Percentiles rank a stretch among this genome's conserved stretches.
Conservation (phyloP, 2,888 invertebrate genomes). For the Reticulitermes lucifugus region DNA sequence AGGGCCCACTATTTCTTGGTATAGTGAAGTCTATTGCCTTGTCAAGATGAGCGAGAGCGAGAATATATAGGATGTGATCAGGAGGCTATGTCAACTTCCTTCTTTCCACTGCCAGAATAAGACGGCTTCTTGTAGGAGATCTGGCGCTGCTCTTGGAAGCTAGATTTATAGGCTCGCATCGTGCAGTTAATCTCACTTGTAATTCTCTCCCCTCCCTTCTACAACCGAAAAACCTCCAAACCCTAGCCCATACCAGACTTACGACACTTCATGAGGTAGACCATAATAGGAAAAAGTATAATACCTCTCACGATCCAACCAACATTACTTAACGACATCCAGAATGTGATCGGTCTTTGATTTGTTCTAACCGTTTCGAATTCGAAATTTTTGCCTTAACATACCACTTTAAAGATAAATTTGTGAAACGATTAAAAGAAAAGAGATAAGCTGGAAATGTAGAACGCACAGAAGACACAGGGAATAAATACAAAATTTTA, state of each 20-base stretch:
- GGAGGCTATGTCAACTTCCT: constrained; percentile 30
- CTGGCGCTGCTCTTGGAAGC: constrained; percentile 34
- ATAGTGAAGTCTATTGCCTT: constrained; percentile 8
- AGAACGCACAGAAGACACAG: no score
- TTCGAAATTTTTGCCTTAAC: no score
- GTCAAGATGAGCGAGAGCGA: constrained; percentile 8
- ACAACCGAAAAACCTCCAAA: background rate
- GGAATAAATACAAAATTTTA: no score
- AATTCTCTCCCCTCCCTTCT: background rate
- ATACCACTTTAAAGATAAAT: no score
- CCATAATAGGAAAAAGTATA: background rate
- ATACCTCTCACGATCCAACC: background rate
- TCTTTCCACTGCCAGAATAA: background rate
- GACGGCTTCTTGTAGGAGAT: background rate
- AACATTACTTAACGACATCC: no score
- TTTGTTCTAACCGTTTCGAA: no score
- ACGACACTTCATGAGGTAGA: background rate
- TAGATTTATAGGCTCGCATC: constrained; percentile 45
- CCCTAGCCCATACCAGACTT: background rate
- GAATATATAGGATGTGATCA: constrained; percentile 24
- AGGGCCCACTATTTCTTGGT: background rate
- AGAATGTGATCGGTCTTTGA: no score
- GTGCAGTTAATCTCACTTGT: constrained; percentile 45
- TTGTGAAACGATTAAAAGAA: no score
- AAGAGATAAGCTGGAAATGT: no score